These are phyloP conservation scores for Amblyjoppa fuscipennis DNA, from an alignment of 2,888 invertebrate genomes.

Conservation along the genomic window DNA sequence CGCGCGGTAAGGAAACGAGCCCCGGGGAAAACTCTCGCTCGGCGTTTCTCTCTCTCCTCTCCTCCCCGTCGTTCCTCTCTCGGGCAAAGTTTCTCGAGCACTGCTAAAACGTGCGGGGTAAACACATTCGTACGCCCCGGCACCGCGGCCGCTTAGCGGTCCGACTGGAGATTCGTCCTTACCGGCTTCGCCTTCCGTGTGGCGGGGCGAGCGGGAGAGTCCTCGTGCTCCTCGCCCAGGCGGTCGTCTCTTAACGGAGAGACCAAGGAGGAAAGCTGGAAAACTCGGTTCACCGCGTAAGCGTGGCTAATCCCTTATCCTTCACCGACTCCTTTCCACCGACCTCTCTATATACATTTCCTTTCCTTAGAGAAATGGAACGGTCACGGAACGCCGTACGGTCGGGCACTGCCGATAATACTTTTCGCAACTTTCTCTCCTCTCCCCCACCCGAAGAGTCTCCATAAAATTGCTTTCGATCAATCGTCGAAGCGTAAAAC, in stretches of 20 bases:
- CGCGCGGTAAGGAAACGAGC: constrained; percentile 67
- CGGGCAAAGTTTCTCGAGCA: constrained; percentile 70
- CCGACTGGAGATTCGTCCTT: constrained; percentile 54
- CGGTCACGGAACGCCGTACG: constrained; percentile 33
- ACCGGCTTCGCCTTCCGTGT: constrained; percentile 20
- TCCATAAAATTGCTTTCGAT: constrained; percentile 60
- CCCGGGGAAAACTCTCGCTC: constrained; percentile 68
- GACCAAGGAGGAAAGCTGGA: constrained; percentile 63
- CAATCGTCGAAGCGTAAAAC: constrained; percentile 34
- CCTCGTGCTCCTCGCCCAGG: constrained; percentile 70
- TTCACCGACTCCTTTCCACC: neutral
- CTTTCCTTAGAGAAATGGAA: constrained; percentile 40
- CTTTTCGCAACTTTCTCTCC: constrained; percentile 34
- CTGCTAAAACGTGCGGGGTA: constrained; percentile 73
- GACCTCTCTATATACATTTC: constrained; percentile 6
- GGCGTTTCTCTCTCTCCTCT: neutral
- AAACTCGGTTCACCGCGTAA: constrained; percentile 63
- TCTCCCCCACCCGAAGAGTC: constrained; percentile 5
- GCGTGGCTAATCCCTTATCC: constrained; percentile 60
- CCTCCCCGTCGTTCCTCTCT: constrained; percentile 48
- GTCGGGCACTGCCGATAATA: constrained; percentile 5
- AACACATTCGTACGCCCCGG: constrained; percentile 75
- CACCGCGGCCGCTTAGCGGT: constrained; percentile 74
- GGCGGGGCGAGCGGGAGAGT: constrained; percentile 60
- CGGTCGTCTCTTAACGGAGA: constrained; percentile 67